Evolutionary conservation across 2,113 vertebrate species (phyloP).

Genomic region (Alectura lathami): DNA sequence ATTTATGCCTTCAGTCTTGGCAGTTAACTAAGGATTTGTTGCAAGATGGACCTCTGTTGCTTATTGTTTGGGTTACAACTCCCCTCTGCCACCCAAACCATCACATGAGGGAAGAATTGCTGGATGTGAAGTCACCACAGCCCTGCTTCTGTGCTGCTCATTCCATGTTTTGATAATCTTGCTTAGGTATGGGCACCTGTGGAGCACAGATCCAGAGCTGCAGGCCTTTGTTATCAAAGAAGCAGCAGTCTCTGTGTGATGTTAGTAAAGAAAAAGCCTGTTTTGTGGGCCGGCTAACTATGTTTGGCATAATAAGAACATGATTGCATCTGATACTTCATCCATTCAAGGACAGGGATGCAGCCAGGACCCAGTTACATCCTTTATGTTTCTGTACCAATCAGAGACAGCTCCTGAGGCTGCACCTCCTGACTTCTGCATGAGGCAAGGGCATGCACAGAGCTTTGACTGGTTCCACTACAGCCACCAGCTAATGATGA

Average conservation of each 20-base stretch:
- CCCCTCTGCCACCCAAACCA: accelerated
- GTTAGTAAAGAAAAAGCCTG: neutral
- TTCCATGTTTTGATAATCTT: neutral
- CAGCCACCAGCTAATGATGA: neutral
- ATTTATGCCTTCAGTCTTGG: neutral
- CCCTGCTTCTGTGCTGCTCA: neutral
- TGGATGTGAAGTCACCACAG: accelerated
- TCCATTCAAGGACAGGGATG: neutral
- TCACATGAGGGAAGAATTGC: neutral
- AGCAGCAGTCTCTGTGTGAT: neutral
- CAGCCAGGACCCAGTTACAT: neutral
- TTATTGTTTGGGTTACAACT: accelerated
- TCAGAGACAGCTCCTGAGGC: neutral
- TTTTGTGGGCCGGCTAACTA: neutral
- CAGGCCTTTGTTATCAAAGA: accelerated
- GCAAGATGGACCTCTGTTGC: neutral
- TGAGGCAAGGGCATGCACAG: accelerated
- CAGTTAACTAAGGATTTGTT: neutral
- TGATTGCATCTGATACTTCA: neutral
- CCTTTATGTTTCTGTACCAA: neutral
- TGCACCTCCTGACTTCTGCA: neutral
- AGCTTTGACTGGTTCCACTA: neutral
- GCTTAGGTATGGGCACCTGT: neutral
- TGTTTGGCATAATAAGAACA: neutral
- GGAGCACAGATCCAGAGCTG: neutral